These are phyloP conservation scores for Acanthornis magna DNA, from an alignment of 2,797 vertebrate species.

Conservation along the genomic window DNA sequence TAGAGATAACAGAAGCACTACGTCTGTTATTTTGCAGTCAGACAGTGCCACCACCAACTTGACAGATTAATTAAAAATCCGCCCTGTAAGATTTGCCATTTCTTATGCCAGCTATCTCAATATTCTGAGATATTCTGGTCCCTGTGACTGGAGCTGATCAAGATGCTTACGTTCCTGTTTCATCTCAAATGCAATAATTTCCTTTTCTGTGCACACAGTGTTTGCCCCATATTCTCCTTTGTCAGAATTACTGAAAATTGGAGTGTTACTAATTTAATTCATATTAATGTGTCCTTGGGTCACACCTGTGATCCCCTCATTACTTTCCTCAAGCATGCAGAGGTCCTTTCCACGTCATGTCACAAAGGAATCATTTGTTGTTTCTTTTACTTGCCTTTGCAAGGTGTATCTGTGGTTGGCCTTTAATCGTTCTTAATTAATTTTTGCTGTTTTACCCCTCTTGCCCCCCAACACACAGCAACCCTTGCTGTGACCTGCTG, in stretches of 20 bases:
- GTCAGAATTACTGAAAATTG: neutral
- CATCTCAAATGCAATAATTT: neutral
- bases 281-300: neutral
- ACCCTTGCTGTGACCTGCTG: neutral
- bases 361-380: neutral
- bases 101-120: conserved; percentile 23
- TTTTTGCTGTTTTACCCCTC: neutral
- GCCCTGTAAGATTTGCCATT: conserved; percentile 24
- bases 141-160: conserved; percentile 13
- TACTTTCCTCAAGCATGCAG: neutral
- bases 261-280: neutral
- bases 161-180: neutral
- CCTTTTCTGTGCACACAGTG: neutral
- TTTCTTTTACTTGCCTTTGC: neutral
- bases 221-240: neutral
- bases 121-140: conserved; percentile 57
- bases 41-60: conserved; percentile 60
- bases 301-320: neutral
- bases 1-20: conserved; percentile 1
- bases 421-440: neutral
- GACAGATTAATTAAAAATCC: conserved; percentile 64
- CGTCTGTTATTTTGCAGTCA: conserved; percentile 53
- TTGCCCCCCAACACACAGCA: neutral
- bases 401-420: neutral
- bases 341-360: neutral